phyloP scores from a whole-genome alignment of 2,797 vertebrate genomes.

The Halcyon smyrnensis region DNA sequence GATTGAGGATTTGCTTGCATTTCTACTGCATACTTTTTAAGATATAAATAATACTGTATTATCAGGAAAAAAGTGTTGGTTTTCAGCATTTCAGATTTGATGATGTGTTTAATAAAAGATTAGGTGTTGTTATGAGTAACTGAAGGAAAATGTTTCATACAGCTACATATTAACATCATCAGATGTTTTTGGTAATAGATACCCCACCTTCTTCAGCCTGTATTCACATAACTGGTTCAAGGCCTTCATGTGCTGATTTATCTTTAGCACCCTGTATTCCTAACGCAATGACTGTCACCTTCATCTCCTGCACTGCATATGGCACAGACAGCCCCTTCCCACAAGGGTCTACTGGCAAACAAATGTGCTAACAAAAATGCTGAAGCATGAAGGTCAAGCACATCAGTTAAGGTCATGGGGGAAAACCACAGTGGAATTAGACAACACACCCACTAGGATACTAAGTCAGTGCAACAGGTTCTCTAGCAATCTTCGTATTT shows the following conservation, averaged over 20 bases:
- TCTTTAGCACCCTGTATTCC: neutral
- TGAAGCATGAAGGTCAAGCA: neutral
- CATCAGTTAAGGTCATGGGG: neutral
- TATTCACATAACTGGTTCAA: neutral
- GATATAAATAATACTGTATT: neutral
- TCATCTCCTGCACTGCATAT: neutral
- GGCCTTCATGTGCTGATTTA: neutral
- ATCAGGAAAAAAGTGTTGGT: neutral
- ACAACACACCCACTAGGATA: neutral
- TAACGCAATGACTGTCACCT: neutral
- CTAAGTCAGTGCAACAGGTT: neutral
- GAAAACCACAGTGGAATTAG: neutral
- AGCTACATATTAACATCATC: neutral
- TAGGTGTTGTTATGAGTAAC: neutral
- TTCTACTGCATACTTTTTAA: neutral
- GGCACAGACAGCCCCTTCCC: neutral
- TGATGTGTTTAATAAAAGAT: neutral
- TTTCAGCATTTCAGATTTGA: neutral
- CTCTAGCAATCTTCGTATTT: neutral
- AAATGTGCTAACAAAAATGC: neutral
- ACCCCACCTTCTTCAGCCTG: neutral
- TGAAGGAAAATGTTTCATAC: neutral
- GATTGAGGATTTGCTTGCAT: neutral
- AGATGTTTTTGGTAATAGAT: neutral
- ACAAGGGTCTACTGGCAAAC: neutral